Percentiles rank a stretch among this genome's conserved stretches.
These are phyloP conservation scores for Candidula unifasciata DNA, from an alignment of 2,888 invertebrate genomes.

Conservation along the genomic window DNA sequence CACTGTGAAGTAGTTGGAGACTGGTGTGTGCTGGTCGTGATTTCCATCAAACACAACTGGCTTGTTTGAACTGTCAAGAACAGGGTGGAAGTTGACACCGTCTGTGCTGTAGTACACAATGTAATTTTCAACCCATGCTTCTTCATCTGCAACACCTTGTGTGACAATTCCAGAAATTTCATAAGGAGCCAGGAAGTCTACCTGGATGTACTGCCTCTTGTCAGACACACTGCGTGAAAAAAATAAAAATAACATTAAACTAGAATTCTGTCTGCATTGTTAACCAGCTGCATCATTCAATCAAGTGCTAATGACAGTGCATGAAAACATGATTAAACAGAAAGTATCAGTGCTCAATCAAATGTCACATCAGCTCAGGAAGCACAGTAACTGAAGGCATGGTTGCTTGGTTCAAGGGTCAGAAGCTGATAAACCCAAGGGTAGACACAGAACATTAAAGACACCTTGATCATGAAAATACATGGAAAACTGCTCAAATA, in stretches of 20 bases:
- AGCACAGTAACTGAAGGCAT: too few relatives aligned
- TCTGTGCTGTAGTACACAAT: constrained; percentile 63
- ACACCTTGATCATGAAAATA: too few relatives aligned
- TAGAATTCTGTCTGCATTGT: neutral
- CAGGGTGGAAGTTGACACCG: constrained; percentile 59
- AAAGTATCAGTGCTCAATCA: too few relatives aligned
- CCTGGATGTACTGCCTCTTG: constrained; percentile 63
- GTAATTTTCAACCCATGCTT: constrained; percentile 64
- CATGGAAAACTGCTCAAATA: too few relatives aligned
- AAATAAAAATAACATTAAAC: neutral
- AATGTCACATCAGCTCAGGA: too few relatives aligned
- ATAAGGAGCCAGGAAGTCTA: constrained; percentile 64
- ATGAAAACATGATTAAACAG: too few relatives aligned
- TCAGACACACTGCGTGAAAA: constrained; percentile 51
- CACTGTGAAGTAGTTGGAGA: constrained; percentile 50
- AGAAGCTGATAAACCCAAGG: too few relatives aligned
- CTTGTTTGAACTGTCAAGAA: constrained; percentile 20
- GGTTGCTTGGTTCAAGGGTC: too few relatives aligned
- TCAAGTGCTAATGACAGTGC: too few relatives aligned
- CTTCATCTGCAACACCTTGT: constrained; percentile 59
- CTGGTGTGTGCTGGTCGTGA: constrained; percentile 57
- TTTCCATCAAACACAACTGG: constrained; percentile 79
- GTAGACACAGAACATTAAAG: too few relatives aligned
- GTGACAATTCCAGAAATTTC: constrained; percentile 65
- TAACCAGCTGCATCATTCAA: neutral